Evolutionary conservation across 2,113 vertebrate genomes (phyloP), one percentile per base, ranked within the genome.

Genomic region (human): DNA sequence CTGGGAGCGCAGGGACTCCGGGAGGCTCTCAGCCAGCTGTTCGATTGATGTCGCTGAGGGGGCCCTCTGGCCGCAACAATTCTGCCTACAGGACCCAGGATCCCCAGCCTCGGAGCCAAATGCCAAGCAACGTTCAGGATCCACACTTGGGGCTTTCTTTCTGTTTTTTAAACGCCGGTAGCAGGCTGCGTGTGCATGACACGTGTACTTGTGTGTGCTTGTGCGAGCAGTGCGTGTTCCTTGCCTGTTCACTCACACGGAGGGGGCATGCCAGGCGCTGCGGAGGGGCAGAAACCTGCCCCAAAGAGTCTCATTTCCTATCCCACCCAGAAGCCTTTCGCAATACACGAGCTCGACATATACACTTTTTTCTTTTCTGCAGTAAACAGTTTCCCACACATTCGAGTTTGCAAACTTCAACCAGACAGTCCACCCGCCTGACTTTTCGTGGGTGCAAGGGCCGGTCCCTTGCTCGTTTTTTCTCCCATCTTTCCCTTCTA

Each of bases 401-500:
- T 82, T 92, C 40, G n/a, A 59, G 70, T 89, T 94, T 80, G 86
- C 50, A 76, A 95, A 95, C 48, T 85, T 38, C 30, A 83, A 23
- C 45, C 72, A 89, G n/a, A 38, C 43, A 35, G 22, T 45, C 64
- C 18, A 22, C 40, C 64, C 68, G 87, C 5, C 0, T 50, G 89
- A 72, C 75, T 92, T 48, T 43, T 64, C 1, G 18, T 43, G 52
- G 57, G 80, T 1, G 5, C 80, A 70, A n/a, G 30, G 73, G 40
- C 40, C 55, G 12, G 35, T 61, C 5, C 68, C 66, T 68, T 8
- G 0, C 78, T 64, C 94, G 50, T 89, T 96, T 91, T 50, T 82
- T 96, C 96, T 61, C 83, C 89, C 30, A 35, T 94, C 85, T 94
- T 92, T 87, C 57, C 52, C 45, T 93, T 82, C 43, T 68, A 52